Evolutionary conservation across 2,113 vertebrate genomes (phyloP).

Genomic region (Lepisosteus oculatus): DNA sequence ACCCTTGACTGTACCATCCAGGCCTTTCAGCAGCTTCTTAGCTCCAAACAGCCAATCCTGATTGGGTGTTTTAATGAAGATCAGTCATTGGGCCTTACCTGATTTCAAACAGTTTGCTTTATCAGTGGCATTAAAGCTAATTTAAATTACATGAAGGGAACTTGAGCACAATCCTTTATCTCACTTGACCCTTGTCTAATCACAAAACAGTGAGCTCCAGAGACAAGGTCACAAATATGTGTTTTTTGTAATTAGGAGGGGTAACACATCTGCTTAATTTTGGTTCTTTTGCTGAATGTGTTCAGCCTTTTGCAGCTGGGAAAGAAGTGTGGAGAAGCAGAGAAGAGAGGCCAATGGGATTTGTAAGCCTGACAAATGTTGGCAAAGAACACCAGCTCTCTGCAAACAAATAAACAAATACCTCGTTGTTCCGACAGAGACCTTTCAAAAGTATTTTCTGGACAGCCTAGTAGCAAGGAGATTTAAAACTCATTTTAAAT

Average conservation of each 20-base stretch:
- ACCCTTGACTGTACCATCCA: no score
- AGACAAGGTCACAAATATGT: neutral
- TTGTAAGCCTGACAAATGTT: neutral
- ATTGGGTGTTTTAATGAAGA: no score
- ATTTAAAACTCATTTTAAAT: neutral
- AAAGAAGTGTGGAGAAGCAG: neutral
- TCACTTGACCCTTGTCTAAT: neutral
- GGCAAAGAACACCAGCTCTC: slow-evolving; percentile 5
- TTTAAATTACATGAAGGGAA: neutral
- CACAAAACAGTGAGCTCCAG: neutral
- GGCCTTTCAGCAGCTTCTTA: no score
- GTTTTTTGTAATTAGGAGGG: neutral
- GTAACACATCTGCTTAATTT: neutral
- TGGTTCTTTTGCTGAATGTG: no score
- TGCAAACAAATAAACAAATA: slow-evolving; percentile 25
- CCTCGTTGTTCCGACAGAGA: slow-evolving; percentile 19
- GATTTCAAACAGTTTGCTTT: no score
- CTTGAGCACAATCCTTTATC: neutral
- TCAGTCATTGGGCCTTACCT: no score
- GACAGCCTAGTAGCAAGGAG: slow-evolving; percentile 25
- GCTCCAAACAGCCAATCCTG: no score
- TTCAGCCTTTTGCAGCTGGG: no score
- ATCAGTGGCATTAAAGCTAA: neutral
- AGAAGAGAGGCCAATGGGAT: neutral
- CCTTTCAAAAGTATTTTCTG: slow-evolving; percentile 18